phyloP scores from a whole-genome alignment of 2,113 vertebrate species.

The Arothron firmamentum region DNA sequence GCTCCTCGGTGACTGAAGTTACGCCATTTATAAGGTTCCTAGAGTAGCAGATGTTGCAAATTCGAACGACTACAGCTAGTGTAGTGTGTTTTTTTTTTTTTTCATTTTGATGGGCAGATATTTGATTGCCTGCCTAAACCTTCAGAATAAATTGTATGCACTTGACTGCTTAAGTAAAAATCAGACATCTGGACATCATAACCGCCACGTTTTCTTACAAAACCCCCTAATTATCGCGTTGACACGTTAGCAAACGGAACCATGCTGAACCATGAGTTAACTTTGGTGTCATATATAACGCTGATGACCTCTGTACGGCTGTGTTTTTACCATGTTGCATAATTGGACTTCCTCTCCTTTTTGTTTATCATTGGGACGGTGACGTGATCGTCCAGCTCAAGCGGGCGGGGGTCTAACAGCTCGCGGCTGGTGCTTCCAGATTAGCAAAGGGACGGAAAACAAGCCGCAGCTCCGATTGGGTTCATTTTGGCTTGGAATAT shows the following conservation, averaged over 20 bases:
- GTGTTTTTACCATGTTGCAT: constrained; percentile 28
- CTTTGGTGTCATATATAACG: neutral
- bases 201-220: neutral
- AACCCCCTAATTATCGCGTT: neutral
- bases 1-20: too few relatives aligned
- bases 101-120: too few relatives aligned
- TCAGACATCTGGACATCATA: too few relatives aligned
- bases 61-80: too few relatives aligned
- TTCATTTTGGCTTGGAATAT: too few relatives aligned
- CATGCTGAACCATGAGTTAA: neutral
- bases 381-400: constrained; percentile 58
- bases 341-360: constrained; percentile 14
- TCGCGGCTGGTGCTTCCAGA: constrained; percentile 26
- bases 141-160: too few relatives aligned
- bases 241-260: too few relatives aligned
- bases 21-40: too few relatives aligned
- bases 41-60: too few relatives aligned
- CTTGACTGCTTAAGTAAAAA: too few relatives aligned
- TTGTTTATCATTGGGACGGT: constrained; percentile 32
- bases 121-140: too few relatives aligned
- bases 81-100: too few relatives aligned
- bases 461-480: constrained; percentile 8
- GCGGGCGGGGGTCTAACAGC: constrained; percentile 23
- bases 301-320: neutral
- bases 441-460: constrained; percentile 29